Evolutionary conservation across 2,888 invertebrate species (phyloP), one percentile per base, ranked within the genome.

Genomic region (Drosophila differens): DNA sequence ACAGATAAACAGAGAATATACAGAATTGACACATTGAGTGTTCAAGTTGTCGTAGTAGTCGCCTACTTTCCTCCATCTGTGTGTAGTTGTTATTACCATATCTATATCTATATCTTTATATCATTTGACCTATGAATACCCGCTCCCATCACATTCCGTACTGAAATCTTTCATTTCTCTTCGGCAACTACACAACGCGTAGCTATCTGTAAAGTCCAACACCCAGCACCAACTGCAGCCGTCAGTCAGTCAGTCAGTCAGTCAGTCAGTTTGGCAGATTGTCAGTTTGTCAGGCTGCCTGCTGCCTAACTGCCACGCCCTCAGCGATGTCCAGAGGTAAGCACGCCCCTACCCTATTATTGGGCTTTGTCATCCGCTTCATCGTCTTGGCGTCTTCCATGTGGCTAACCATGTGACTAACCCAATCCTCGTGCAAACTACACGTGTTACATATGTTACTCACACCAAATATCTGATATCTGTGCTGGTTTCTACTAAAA

Each of bases 121-220:
- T 44, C 55, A 41, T 22, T 49, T 22, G 30, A 54, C 53, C 64
- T 35, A 62, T 51, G 3, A 28, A 59, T 32, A 33, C 52, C 47
- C 52, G 55, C n/a, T 19, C 37, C 51, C 63, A 33, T 47, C 69
- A 62, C 59, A 54, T 64, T 44, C 62, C 67, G 51, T 63, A 79
- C 51, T 70, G 33, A 71, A 73, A 55, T 39, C 55, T 85, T 63
- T 74, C 61, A 83, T 74, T 80, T 82, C 72, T 79, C 60, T 70
- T 70, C 68, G 75, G 51, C 79, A 71, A 80, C 81, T 72, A 69
- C 79, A 79, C 75, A 71, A 71, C 79, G 75, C 74, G 69, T 82
- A 88, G 88, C 82, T 87, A 88, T 73, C 77, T 87, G 69, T 87
- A 82, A 82, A 68, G 39, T 67, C 55, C 52, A 73, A 57, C 41